Percentiles rank a stretch among this genome's conserved stretches.
phyloP scores from a whole-genome alignment of 2,888 invertebrate genomes.

The Mycalesis mineus region DNA sequence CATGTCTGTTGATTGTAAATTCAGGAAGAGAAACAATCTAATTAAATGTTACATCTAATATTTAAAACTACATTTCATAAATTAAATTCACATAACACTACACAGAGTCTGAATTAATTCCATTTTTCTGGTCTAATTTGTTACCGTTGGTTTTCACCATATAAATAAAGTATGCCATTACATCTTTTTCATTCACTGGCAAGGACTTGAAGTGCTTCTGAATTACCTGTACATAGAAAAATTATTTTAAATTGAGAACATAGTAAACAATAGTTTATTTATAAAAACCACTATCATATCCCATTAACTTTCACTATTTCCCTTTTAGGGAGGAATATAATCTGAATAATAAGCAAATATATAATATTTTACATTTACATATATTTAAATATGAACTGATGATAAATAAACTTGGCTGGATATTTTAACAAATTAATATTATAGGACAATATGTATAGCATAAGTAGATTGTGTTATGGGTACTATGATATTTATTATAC shows the following conservation, averaged over 20 bases:
- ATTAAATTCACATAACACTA: slow-evolving; percentile 38
- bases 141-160: slow-evolving; percentile 96
- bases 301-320: too few relatives aligned
- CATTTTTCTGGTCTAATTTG: slow-evolving; percentile 90
- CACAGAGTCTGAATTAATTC: slow-evolving; percentile 81
- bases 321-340: too few relatives aligned
- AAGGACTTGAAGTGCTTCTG: slow-evolving; percentile 97
- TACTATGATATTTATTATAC: too few relatives aligned
- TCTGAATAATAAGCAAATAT: too few relatives aligned
- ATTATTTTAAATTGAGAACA: background rate
- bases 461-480: too few relatives aligned
- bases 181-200: slow-evolving; percentile 96
- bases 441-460: too few relatives aligned
- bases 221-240: slow-evolving; percentile 83
- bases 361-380: too few relatives aligned
- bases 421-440: too few relatives aligned
- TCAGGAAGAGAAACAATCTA: slow-evolving; percentile 43
- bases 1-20: slow-evolving; percentile 47
- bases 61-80: slow-evolving; percentile 46
- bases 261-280: too few relatives aligned
- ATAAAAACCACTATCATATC: too few relatives aligned
- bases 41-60: slow-evolving; percentile 42
- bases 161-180: slow-evolving; percentile 95
- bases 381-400: too few relatives aligned
- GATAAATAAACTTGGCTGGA: too few relatives aligned